These are phyloP conservation scores for Salvelinus alpinus DNA, from an alignment of 2,113 vertebrate genomes.

Conservation along the genomic window DNA sequence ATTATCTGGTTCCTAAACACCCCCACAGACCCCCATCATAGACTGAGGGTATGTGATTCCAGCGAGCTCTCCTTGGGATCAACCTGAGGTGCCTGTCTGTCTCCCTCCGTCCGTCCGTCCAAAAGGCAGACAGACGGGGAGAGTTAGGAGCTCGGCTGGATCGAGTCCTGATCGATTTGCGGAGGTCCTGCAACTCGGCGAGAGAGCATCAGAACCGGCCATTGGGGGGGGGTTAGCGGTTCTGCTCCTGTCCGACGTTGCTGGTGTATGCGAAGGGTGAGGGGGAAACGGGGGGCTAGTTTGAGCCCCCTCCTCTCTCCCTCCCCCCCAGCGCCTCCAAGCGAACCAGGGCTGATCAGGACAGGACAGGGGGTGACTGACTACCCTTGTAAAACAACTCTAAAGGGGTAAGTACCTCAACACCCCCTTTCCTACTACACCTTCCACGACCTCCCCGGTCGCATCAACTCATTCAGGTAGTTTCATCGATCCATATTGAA, in stretches of 20 bases:
- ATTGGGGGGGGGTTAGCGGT: slow-evolving; percentile 64
- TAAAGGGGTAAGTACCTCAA: slow-evolving; percentile 78
- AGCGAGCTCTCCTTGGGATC: slow-evolving; percentile 71
- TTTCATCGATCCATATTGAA: slow-evolving; percentile 35
- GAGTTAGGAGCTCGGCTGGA: slow-evolving; percentile 72
- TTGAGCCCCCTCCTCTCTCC: slow-evolving; percentile 66
- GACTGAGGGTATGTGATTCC: slow-evolving; percentile 59
- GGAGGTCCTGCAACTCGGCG: slow-evolving; percentile 75
- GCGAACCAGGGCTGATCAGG: slow-evolving; percentile 77
- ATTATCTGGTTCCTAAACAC: slow-evolving; percentile 52
- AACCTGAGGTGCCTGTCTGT: slow-evolving; percentile 71
- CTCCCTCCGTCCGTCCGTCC: slow-evolving; percentile 40
- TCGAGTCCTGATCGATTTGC: slow-evolving; percentile 76
- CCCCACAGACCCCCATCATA: not conserved
- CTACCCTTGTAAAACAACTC: slow-evolving; percentile 70
- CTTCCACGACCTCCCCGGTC: slow-evolving; percentile 52
- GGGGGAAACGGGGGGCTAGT: slow-evolving; percentile 53
- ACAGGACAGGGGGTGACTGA: slow-evolving; percentile 45
- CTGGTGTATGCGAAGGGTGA: slow-evolving; percentile 69
- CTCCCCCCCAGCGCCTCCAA: slow-evolving; percentile 75
- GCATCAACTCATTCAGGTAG: slow-evolving; percentile 34
- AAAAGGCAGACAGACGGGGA: slow-evolving; percentile 63
- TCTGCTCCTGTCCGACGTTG: slow-evolving; percentile 77
- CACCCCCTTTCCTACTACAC: slow-evolving; percentile 60
- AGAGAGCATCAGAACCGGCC: slow-evolving; percentile 72